Evolutionary conservation across 35 echinoderm and acorn worm genomes (phyloP).

Genomic region (Anneissia japonica): DNA sequence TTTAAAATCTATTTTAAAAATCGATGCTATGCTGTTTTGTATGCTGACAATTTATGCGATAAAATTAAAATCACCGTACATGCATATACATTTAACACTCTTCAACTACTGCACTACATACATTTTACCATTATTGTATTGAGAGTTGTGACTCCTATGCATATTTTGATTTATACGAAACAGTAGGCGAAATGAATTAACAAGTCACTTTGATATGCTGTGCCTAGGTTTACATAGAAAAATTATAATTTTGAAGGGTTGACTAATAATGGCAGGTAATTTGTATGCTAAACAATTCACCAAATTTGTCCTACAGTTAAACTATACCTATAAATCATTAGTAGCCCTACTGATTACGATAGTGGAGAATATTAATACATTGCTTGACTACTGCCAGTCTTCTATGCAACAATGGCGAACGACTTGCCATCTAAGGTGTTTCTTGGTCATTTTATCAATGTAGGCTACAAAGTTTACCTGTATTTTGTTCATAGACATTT

Average conservation of each 20-base stretch:
- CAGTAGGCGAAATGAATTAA: background rate
- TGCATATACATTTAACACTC: too few species aligned
- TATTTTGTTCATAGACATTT: too few species aligned
- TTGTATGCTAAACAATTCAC: background rate
- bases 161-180: too few species aligned
- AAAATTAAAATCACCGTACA: too few species aligned
- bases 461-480: background rate
- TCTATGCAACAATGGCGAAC: background rate
- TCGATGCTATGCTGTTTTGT: too few species aligned
- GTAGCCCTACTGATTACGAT: background rate
- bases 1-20: too few species aligned
- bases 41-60: too few species aligned
- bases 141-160: too few species aligned
- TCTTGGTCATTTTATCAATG: background rate
- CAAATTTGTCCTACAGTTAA: background rate
- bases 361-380: background rate
- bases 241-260: background rate
- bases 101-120: too few species aligned
- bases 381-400: background rate
- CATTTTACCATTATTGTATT: too few species aligned
- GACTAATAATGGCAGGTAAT: background rate
- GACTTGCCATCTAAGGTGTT: background rate
- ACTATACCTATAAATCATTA: background rate
- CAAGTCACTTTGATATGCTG: background rate
- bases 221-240: too few species aligned